Evolutionary conservation across 2,797 vertebrate genomes (phyloP), one percentile per base, ranked within the genome.

Genomic region (Thaleichthys pacificus): DNA sequence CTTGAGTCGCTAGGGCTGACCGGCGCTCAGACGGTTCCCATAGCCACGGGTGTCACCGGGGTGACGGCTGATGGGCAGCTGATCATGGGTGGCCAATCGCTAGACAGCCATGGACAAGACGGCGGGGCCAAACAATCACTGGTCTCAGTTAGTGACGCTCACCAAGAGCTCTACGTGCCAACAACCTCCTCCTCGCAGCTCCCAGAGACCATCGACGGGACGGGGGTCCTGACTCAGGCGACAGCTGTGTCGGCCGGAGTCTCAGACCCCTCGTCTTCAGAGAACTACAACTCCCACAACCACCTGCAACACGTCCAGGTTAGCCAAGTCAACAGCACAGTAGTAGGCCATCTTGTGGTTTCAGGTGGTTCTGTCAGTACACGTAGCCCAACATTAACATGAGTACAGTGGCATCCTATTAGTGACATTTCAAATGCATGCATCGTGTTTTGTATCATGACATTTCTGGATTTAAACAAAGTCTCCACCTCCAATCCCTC

Each of bases 301-400:
- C 97, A 96, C 88, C 91, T 98, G 88, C 96, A 98, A 78, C 97
- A 99, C 86, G 94, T 97, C n/a, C 97, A 98, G 94, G 94, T 95
- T 90, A 94, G 85, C 11, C 42, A 12, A 47, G 42, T 47, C 42
- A 47, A 47, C 42, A 47, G 42, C 12, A 47, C 9, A 47, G 32
- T 35, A 6, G 32, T 35, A 35, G 32, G 32, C 32, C 32, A 35
- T 35, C 42, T 47, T 42, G 38, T 42, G 38, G 1, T 42, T 42
- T 47, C 11, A 47, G 42, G 42, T 12, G 12, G 42, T 47, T 47
- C 11, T 47, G 42, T 47, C 42, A 9, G 8, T 38, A 38, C 35
- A 47, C 12, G 3, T 47, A 47, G 42, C 3, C 42, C 42, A 14
- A 47, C 3, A 47, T 47, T 8, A 47, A 12, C 42, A 47, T 0